Conservation (phyloP, 2,888 invertebrate genomes). For the Drosophila cognata region DNA sequence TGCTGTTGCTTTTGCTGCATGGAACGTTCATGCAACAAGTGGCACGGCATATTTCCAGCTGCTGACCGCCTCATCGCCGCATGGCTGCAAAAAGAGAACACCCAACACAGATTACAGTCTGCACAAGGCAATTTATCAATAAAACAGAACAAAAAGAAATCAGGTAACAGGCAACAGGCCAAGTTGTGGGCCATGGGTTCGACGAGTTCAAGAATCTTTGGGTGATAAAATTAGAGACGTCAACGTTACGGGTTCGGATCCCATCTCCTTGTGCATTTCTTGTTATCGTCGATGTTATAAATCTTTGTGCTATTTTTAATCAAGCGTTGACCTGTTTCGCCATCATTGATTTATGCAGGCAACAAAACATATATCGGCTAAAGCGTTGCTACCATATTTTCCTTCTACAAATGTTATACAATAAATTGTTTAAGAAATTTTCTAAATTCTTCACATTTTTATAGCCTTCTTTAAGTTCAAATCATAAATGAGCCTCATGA, state of each 20-base stretch:
- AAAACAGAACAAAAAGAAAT: neutral
- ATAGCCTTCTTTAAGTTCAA: neutral
- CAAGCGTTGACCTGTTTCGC: neutral
- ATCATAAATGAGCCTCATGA: too few relatives aligned
- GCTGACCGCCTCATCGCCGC: constrained; percentile 53
- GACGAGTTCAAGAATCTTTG: neutral
- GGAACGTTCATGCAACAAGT: constrained; percentile 62
- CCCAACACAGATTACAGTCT: constrained; percentile 20
- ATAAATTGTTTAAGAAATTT: neutral
- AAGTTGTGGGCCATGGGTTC: neutral
- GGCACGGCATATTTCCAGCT: constrained; percentile 60
- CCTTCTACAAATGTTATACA: neutral
- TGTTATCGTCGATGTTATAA: neutral
- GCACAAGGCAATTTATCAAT: neutral
- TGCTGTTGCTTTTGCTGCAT: constrained; percentile 15
- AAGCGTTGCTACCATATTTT: neutral
- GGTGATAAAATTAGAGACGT: neutral
- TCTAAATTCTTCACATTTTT: neutral
- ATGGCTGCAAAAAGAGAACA: constrained; percentile 42
- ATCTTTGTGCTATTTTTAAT: neutral
- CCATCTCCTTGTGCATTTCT: neutral
- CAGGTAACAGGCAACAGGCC: neutral
- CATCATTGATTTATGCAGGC: neutral
- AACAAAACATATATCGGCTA: neutral
- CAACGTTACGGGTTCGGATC: neutral